A percentile compares a stretch with the other conserved stretches of the same genome.
Conservation (phyloP, 1,140 invertebrate species). For the Scaptomyza pallida region DNA sequence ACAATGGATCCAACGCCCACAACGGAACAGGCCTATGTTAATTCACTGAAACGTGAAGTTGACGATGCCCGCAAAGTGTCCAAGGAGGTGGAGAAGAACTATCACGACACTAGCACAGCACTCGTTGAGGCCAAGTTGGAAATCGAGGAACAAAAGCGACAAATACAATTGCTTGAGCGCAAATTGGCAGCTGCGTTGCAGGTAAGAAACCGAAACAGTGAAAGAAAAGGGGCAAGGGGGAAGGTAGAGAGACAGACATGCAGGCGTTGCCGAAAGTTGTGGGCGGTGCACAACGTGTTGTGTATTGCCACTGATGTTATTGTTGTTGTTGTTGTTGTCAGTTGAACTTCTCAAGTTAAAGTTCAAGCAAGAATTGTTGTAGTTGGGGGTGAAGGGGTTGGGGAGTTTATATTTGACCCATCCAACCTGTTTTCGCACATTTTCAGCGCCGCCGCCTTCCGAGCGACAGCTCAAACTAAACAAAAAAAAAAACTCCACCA, state of each 20-base stretch:
- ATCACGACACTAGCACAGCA: conserved; percentile 89
- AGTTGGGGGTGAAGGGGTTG: too few species aligned
- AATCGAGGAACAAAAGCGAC: conserved; percentile 91
- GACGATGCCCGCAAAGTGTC: conserved; percentile 90
- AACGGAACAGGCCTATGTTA: conserved; percentile 86
- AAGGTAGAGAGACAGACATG: background rate
- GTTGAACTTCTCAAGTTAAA: conserved; percentile 40
- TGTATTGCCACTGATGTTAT: conserved; percentile 21
- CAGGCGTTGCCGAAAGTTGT: background rate
- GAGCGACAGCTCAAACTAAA: conserved; percentile 49
- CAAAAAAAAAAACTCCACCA: conserved; percentile 12
- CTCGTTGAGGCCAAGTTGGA: conserved; percentile 90
- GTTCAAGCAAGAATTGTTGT: conserved; percentile 2
- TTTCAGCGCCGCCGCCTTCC: conserved; percentile 58
- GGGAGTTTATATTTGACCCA: conserved; percentile 26
- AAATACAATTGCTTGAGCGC: conserved; percentile 90
- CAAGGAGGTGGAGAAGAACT: conserved; percentile 92
- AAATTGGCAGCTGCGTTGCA: conserved; percentile 86
- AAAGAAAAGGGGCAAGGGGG: background rate
- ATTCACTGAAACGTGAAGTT: conserved; percentile 90
- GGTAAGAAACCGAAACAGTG: conserved; percentile 84
- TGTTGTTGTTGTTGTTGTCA: conserved; percentile 48
- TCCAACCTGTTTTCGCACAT: conserved; percentile 51
- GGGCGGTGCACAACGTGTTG: conserved; percentile 46
- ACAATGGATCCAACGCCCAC: conserved; percentile 80